Conservation (phyloP, 2,797 vertebrate genomes). For the Diceros bicornis region DNA sequence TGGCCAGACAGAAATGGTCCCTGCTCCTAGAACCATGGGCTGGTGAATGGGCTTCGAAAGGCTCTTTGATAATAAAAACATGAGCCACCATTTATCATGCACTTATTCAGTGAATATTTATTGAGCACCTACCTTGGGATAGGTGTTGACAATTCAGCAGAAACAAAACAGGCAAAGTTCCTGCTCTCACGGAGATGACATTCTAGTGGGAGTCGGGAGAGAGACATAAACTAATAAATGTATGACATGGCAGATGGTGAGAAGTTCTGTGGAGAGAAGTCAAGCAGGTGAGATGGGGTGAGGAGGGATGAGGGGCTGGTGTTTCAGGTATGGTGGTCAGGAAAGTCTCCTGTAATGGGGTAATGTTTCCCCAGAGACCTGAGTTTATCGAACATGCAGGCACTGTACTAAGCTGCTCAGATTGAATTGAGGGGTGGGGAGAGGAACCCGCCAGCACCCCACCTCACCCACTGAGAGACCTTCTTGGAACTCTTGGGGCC, state of each 20-base stretch:
- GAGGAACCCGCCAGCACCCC: background rate
- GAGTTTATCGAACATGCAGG: background rate
- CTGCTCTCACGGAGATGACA: background rate
- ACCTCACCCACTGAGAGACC: background rate
- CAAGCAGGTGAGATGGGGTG: background rate
- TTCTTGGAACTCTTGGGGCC: background rate
- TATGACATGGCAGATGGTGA: background rate
- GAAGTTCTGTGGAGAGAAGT: background rate
- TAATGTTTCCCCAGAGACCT: background rate
- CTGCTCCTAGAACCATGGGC: background rate
- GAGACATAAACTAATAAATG: background rate
- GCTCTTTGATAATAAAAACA: background rate
- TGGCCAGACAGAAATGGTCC: constrained; percentile 94
- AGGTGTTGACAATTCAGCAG: background rate
- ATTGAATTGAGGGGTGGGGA: background rate
- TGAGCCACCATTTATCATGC: background rate
- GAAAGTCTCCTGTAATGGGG: background rate
- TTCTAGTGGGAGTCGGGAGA: background rate
- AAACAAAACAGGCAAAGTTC: no score
- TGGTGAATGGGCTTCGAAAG: background rate
- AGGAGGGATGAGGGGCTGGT: background rate
- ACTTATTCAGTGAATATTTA: background rate
- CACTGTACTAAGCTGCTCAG: background rate
- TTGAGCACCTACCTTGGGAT: background rate
- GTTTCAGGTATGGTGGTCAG: no score